Evolutionary conservation across 2,797 vertebrate species (phyloP), one percentile per base, ranked within the genome.

Genomic region (Trematomus bernacchii): DNA sequence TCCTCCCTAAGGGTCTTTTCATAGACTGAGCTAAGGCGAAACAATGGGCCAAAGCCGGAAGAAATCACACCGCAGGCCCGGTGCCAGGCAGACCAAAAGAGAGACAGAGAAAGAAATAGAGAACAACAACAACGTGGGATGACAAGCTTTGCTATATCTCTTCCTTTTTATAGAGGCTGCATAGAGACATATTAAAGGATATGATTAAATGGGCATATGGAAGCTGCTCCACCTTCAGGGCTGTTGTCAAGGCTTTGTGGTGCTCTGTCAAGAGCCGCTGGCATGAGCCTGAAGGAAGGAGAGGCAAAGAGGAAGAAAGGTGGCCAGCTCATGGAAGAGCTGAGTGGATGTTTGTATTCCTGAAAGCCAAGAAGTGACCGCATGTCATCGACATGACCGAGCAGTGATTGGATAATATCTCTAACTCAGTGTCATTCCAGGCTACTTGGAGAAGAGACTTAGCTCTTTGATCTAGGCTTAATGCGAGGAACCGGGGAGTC

Each of bases 31-130:
- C 90, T 87, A 90, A 84, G 66, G 66, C 62, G 6, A 76, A 84
- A 91, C 89, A 89, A 89, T 80, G 77, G 69, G 61, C 85, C 87
- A 85, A 66, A 84, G 71, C 78, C 30, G 52, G 77, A 62, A 88
- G 84, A 80, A 85, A 86, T 86, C 84, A 84, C 72, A 83, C 76
- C 74, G 50, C 61, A 50, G 73, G 76, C 62, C 51, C 6, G 1
- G 1, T 65, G 87, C 87, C 89, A 89, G 83, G 19, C 76, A 40
- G 27, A 76, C 46, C 73, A 42, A 62, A 60, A 85, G 70, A 82
- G 23, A 78, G 55, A 69, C 46, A 55, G 42, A 50, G 40, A 48
- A 48, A 52, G 10, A 61, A 54, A 42, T 13, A 51, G 37, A 68
- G 21, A 66, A 54, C 7, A 15, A 54, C 44, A 64, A 73, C 54